Evolutionary conservation across 1,140 invertebrate genomes (phyloP).

Genomic region (Colletes latitarsis): DNA sequence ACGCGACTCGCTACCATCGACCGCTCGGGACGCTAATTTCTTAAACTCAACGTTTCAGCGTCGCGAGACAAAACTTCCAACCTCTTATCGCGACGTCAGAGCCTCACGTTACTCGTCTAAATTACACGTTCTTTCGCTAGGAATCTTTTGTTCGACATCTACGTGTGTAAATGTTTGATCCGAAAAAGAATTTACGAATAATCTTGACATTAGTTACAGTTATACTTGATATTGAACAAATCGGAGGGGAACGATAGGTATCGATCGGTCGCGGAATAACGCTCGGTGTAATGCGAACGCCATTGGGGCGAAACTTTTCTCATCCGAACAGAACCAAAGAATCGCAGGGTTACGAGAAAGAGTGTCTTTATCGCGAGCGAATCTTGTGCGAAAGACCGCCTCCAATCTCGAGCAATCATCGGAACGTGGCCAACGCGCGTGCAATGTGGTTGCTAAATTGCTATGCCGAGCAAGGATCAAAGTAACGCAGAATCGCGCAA

Average conservation of each 20-base stretch:
- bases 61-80: conserved; percentile 3
- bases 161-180: no score
- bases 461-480: conserved; percentile 69
- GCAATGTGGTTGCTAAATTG: conserved; percentile 74
- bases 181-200: not conserved
- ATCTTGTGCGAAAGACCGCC: conserved; percentile 27
- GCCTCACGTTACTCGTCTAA: no score
- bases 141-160: not conserved
- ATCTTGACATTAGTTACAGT: not conserved
- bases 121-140: no score
- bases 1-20: conserved; percentile 9
- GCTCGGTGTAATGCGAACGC: not conserved
- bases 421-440: conserved; percentile 69
- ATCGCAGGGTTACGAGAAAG: not conserved
- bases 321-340: not conserved
- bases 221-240: not conserved
- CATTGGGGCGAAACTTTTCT: conserved; percentile 1
- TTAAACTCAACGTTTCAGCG: conserved; percentile 21
- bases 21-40: conserved; percentile 40
- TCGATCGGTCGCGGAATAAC: not conserved
- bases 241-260: not conserved
- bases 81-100: not conserved
- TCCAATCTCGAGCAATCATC: conserved; percentile 75
- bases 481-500: not conserved
- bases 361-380: conserved; percentile 38